Evolutionary conservation across 2,797 vertebrate species (phyloP).

Genomic region (Anguilla obscura): DNA sequence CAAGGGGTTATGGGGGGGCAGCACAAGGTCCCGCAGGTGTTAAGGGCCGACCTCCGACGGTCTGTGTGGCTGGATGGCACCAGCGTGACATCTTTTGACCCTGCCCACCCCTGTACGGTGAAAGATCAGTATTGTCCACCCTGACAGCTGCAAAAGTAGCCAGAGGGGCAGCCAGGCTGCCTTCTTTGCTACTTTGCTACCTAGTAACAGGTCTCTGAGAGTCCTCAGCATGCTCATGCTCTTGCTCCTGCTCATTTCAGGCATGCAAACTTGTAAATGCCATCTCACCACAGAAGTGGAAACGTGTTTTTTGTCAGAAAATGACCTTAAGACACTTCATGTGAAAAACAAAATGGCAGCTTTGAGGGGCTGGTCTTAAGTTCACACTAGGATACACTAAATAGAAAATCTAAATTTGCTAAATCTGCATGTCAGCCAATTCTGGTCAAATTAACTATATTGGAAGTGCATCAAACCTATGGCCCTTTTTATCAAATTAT

Average conservation of each 20-base stretch:
- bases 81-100: background rate
- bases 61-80: background rate
- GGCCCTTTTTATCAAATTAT: background rate
- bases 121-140: background rate
- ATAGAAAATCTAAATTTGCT: background rate
- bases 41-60: background rate
- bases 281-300: background rate
- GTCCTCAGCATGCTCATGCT: background rate
- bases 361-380: background rate
- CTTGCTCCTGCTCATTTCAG: background rate
- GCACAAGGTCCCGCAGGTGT: background rate
- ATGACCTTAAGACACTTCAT: background rate
- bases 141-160: constrained; percentile 9
- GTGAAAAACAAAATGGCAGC: background rate
- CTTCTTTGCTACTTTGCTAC: no score
- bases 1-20: background rate
- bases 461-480: background rate
- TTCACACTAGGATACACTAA: background rate
- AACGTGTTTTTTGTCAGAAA: background rate
- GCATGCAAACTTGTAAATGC: background rate
- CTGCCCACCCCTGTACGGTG: background rate
- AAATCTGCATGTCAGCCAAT: background rate
- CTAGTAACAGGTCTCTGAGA: background rate
- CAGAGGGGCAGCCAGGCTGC: background rate
- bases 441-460: background rate